Base-by-base conservation (phyloP, 2,113 vertebrate species). In the Sakesphorus luctuosus region DNA sequence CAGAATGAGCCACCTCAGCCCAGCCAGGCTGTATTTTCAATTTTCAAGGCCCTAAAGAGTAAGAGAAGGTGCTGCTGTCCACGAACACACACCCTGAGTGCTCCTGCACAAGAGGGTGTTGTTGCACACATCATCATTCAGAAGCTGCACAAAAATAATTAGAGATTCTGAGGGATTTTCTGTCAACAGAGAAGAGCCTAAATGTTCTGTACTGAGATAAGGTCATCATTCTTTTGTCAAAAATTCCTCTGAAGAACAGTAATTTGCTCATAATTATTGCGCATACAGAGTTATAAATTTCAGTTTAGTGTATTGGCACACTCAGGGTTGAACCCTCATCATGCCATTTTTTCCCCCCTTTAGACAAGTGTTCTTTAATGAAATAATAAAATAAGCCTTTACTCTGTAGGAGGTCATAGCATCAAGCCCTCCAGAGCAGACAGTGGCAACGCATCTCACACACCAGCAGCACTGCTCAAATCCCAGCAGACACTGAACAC, bases 61-160 rank as follows among this genome's bases (percentile, higher is more conserved):
- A 71, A 55, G 47, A 38, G 20, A 15, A 43, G 26, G 19, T 13
- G 0, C 50, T 46, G 18, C 29, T 68, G 20, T 4, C 25, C 7
- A 2, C 2, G 14, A 12, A 35, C 29, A 20, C 0, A 0, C 16
- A 4, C 24, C 3, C 43, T 16, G 9, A 3, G 2, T 36, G 21
- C 33, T 50, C 71, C 6, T 8, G 29, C 15, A 44, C 20, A 20
- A 4, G 10, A 2, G 15, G 20, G 76, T 77, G 87, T 74, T 53
- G 76, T 50, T 87, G 52, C 62, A 76, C 40, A 68, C 46, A 93
- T 80, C 61, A 18, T 65, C 87, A 94, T 84, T 88, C 88, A 97
- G 95, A 96, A 96, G 68, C 58, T 95, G 29, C 56, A 91, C 52
- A 96, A 95, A 97, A 96, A 95, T 92, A 94, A 97, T 96, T 96